Conservation (phyloP, 2,113 vertebrate genomes). For the Corythaixoides concolor region DNA sequence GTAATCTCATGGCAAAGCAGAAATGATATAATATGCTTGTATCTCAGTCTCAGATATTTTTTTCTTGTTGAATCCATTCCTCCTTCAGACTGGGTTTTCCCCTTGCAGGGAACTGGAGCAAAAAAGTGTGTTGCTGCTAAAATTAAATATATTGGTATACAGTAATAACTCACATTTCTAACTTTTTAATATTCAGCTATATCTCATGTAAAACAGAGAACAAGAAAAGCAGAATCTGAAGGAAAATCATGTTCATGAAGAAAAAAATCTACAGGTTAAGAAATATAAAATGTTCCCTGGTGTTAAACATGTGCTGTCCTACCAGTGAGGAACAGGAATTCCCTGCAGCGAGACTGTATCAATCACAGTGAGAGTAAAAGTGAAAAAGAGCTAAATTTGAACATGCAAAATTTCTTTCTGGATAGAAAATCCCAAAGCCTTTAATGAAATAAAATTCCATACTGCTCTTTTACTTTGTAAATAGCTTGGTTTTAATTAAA, state of each 20-base stretch:
- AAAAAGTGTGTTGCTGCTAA: neutral
- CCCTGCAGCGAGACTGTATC: neutral
- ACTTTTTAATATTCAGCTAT: neutral
- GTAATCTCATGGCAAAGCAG: neutral
- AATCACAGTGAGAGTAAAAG: neutral
- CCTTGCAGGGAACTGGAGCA: neutral
- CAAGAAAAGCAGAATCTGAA: neutral
- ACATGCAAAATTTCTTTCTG: neutral
- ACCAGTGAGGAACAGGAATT: neutral
- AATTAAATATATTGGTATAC: neutral
- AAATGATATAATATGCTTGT: neutral
- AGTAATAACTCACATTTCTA: neutral
- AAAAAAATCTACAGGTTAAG: neutral
- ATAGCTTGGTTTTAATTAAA: neutral
- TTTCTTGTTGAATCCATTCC: neutral
- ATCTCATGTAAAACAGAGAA: neutral
- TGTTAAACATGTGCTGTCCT: neutral
- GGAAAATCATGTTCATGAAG: neutral
- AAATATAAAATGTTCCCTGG: neutral
- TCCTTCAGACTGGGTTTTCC: neutral
- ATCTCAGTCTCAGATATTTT: neutral
- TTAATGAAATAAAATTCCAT: neutral
- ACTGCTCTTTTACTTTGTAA: neutral
- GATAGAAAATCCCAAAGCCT: neutral
- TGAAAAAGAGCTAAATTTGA: neutral